A percentile compares a stretch with the other conserved stretches of the same genome.
Conservation (phyloP, 1,140 invertebrate species). For the Maconellicoccus hirsutus region DNA sequence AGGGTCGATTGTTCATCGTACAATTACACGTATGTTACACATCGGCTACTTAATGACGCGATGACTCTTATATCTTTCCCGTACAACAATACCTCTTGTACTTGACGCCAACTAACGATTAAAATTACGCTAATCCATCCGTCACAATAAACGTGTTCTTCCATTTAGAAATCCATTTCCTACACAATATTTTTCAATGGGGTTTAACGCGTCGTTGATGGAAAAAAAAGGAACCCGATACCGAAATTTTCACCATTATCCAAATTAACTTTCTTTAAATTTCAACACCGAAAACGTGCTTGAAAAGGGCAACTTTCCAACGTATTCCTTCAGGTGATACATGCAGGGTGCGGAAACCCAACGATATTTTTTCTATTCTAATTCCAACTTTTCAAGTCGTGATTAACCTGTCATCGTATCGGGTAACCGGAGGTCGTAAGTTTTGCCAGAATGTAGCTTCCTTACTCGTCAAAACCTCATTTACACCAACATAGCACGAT, state of each 20-base stretch:
- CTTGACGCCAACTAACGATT: neutral
- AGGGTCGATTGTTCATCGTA: neutral
- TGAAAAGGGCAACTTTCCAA: too few relatives aligned
- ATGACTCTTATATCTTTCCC: neutral
- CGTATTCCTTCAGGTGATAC: neutral
- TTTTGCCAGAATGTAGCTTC: neutral
- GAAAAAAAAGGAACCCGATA: too few relatives aligned
- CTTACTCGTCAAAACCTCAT: neutral
- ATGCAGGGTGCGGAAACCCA: neutral
- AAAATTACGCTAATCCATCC: too few relatives aligned
- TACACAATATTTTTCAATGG: too few relatives aligned
- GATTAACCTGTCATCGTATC: slow-evolving; percentile 1
- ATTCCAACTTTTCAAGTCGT: neutral
- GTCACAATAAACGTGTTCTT: too few relatives aligned
- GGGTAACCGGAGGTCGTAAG: neutral
- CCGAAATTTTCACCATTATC: too few relatives aligned
- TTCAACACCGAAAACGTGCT: too few relatives aligned
- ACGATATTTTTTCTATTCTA: neutral
- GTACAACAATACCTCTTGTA: neutral
- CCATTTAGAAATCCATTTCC: too few relatives aligned
- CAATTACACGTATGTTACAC: neutral
- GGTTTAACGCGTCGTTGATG: too few relatives aligned
- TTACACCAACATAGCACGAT: neutral
- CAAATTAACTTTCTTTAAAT: too few relatives aligned
- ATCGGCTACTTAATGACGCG: neutral